phyloP scores from a whole-genome alignment of 2,888 invertebrate species.

The Rotaria sp. region DNA sequence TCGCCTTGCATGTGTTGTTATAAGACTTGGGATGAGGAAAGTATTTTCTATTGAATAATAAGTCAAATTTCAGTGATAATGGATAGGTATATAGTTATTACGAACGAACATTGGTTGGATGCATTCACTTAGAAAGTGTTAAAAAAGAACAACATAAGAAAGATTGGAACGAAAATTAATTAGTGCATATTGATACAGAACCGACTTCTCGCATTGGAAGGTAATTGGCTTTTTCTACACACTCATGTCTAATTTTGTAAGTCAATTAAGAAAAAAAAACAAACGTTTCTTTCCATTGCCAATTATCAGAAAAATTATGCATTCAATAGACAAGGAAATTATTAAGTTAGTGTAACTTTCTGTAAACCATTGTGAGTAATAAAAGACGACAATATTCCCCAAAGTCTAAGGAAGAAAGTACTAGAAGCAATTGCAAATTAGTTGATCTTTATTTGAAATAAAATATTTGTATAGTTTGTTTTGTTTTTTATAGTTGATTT shows the following conservation, averaged over 20 bases:
- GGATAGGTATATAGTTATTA: background rate
- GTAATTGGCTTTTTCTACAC: background rate
- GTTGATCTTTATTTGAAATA: too few species aligned
- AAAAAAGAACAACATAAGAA: background rate
- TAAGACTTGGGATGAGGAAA: too few species aligned
- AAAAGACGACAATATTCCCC: too few species aligned
- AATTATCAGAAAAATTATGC: background rate
- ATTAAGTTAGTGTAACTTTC: too few species aligned
- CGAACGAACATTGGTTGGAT: background rate
- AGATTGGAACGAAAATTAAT: background rate
- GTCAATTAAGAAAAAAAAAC: background rate
- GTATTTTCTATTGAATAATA: too few species aligned
- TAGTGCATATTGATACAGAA: background rate
- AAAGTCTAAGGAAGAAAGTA: too few species aligned
- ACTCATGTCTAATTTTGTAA: background rate
- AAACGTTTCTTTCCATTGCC: background rate
- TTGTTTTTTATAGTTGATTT: too few species aligned
- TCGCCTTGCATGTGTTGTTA: background rate
- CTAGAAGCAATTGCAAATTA: too few species aligned
- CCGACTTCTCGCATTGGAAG: background rate
- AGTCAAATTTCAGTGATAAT: too few species aligned
- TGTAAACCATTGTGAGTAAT: too few species aligned
- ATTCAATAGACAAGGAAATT: background rate
- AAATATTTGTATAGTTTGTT: too few species aligned
- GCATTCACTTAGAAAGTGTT: background rate